These are phyloP conservation scores for Bombus confusus DNA, from an alignment of 1,140 invertebrate genomes.

Conservation along the genomic window DNA sequence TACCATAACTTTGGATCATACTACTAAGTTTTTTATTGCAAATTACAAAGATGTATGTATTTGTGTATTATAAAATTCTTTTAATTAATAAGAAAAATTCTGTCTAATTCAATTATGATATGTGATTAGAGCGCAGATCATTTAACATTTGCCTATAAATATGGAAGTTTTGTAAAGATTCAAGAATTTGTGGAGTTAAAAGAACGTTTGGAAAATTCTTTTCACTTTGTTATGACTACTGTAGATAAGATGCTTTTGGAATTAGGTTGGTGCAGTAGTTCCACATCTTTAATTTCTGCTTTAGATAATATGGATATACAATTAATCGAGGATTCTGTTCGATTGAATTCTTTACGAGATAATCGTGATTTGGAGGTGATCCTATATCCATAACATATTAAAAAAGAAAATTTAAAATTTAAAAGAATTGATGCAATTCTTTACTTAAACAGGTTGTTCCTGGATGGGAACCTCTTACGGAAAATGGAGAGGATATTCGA, in stretches of 20 bases:
- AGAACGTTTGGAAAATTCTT: slow-evolving; percentile 90
- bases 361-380: slow-evolving; percentile 84
- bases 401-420: background rate
- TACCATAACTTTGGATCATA: slow-evolving; percentile 85
- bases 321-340: slow-evolving; percentile 83
- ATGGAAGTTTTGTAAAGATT: slow-evolving; percentile 95
- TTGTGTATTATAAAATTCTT: slow-evolving; percentile 3
- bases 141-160: slow-evolving; percentile 95
- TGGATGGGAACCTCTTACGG: slow-evolving; percentile 77
- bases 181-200: slow-evolving; percentile 94
- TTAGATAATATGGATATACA: slow-evolving; percentile 83
- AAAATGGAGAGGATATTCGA: slow-evolving; percentile 68
- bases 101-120: slow-evolving; percentile 38
- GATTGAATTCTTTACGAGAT: slow-evolving; percentile 83
- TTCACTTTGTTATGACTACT: slow-evolving; percentile 89
- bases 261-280: slow-evolving; percentile 84
- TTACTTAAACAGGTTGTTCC: slow-evolving; percentile 72
- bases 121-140: slow-evolving; percentile 92
- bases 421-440: background rate
- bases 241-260: slow-evolving; percentile 92
- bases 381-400: background rate
- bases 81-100: background rate
- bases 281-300: slow-evolving; percentile 69
- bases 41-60: slow-evolving; percentile 92
- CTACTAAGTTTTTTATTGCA: slow-evolving; percentile 92